A percentile compares a stretch with the other conserved stretches of the same genome.
Evolutionary conservation across 2,888 invertebrate species (phyloP).

Genomic region (Melipona beecheii): DNA sequence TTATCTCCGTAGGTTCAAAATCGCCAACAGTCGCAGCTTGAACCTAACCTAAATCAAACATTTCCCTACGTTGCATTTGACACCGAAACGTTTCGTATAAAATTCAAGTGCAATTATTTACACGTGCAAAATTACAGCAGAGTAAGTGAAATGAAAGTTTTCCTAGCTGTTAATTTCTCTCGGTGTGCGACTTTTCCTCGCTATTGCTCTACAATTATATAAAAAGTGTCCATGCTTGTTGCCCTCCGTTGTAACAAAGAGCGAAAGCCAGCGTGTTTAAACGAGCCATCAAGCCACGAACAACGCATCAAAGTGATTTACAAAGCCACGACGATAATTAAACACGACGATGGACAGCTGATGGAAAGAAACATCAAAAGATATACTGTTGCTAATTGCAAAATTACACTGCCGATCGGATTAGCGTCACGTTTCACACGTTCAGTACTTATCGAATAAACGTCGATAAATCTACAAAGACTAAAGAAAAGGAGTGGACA

Average conservation of each 20-base stretch:
- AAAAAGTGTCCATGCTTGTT: background rate
- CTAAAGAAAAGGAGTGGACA: background rate
- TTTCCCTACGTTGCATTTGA: background rate
- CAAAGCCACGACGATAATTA: background rate
- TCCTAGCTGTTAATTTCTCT: background rate
- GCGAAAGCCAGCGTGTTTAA: background rate
- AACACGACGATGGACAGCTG: background rate
- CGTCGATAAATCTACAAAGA: background rate
- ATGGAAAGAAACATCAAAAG: background rate
- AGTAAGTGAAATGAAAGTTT: background rate
- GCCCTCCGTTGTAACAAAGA: background rate
- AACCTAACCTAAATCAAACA: background rate
- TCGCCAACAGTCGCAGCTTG: no score
- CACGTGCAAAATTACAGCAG: background rate
- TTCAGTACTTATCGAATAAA: background rate
- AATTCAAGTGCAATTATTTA: no score
- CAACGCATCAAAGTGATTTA: background rate
- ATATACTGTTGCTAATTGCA: background rate
- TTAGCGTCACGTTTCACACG: background rate
- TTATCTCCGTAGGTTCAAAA: background rate
- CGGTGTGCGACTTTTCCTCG: background rate
- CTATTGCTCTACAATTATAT: background rate
- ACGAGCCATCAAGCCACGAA: background rate
- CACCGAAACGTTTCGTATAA: background rate
- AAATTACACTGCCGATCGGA: background rate